Conservation (phyloP, 2,113 vertebrate genomes). For the Elephantulus edwardii region DNA sequence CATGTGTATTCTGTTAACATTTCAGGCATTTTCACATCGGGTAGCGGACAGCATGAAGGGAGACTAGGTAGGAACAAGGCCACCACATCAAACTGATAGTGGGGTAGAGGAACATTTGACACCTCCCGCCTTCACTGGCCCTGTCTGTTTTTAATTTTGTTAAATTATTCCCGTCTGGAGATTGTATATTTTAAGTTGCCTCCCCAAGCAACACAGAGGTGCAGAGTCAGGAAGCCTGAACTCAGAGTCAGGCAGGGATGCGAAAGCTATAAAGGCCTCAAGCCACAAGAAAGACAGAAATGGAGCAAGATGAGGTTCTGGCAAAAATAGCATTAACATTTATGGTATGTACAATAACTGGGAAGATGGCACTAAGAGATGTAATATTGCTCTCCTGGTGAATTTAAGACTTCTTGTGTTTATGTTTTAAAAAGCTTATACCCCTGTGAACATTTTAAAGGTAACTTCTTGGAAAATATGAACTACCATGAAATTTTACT, state of each 20-base stretch:
- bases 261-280: constrained; percentile 21
- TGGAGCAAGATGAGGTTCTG: neutral
- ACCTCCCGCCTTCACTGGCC: constrained; percentile 82
- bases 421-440: constrained; percentile 17
- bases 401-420: neutral
- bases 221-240: constrained; percentile 76
- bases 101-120: constrained; percentile 84
- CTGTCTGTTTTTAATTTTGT: constrained; percentile 87
- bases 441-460: constrained; percentile 21
- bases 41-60: constrained; percentile 66
- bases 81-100: constrained; percentile 85
- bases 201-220: constrained; percentile 82
- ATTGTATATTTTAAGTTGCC: constrained; percentile 88
- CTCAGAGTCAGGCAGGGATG: constrained; percentile 59
- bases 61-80: constrained; percentile 74
- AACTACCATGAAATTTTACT: constrained; percentile 15
- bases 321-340: neutral
- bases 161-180: constrained; percentile 88
- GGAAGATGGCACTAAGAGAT: neutral
- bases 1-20: constrained; percentile 74
- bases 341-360: neutral
- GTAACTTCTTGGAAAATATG: constrained; percentile 26
- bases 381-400: neutral
- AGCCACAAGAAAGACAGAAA: constrained; percentile 44
- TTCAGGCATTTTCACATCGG: constrained; percentile 78